phyloP scores from a whole-genome alignment of 2,888 invertebrate species.

The Lagria hirta region DNA sequence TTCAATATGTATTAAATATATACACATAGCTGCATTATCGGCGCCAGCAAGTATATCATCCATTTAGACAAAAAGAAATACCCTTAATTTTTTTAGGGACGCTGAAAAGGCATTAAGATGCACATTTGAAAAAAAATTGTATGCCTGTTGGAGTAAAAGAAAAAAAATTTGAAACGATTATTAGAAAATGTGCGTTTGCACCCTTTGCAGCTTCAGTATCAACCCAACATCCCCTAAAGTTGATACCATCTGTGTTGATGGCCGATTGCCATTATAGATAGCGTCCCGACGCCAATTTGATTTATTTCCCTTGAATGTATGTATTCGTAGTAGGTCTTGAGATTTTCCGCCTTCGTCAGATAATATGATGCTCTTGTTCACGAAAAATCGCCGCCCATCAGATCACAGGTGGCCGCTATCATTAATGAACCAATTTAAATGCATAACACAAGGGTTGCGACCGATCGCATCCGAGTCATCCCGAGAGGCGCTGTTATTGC shows the following conservation, averaged over 20 bases:
- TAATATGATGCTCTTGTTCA: slow-evolving; percentile 3
- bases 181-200: too few relatives aligned
- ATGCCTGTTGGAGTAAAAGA: too few relatives aligned
- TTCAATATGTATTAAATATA: too few relatives aligned
- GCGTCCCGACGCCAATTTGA: slow-evolving; percentile 51
- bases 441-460: slow-evolving; percentile 54
- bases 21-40: too few relatives aligned
- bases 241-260: slow-evolving; percentile 54
- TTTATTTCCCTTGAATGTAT: slow-evolving; percentile 43
- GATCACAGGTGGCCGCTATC: slow-evolving; percentile 52
- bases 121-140: too few relatives aligned
- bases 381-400: slow-evolving; percentile 29
- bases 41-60: too few relatives aligned
- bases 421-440: slow-evolving; percentile 59
- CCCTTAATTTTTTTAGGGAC: too few relatives aligned
- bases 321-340: background rate
- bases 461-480: slow-evolving; percentile 45
- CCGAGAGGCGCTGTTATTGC: slow-evolving; percentile 42
- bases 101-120: too few relatives aligned
- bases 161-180: too few relatives aligned
- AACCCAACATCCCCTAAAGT: too few relatives aligned
- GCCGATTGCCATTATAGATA: slow-evolving; percentile 50
- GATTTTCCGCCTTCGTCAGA: slow-evolving; percentile 6
- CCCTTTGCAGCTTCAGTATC: too few relatives aligned
- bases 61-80: too few relatives aligned